phyloP scores from a whole-genome alignment of 2,113 vertebrate species.

The Pipra filicauda region DNA sequence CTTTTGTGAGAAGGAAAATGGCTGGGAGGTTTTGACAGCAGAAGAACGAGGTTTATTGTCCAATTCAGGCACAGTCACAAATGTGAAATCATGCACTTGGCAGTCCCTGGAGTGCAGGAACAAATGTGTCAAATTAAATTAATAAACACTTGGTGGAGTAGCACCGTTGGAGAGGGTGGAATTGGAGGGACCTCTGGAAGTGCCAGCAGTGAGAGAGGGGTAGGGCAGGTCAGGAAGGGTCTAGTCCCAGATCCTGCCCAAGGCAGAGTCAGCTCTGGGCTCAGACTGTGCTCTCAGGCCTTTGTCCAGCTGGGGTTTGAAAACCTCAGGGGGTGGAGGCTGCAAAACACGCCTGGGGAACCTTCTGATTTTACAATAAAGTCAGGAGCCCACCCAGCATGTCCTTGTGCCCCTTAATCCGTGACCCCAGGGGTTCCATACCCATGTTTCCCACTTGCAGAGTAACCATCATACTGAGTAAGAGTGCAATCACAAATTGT shows the following conservation, averaged over 20 bases:
- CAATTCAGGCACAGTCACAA: neutral
- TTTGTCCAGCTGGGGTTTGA: neutral
- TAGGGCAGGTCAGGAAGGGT: neutral
- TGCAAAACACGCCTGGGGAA: neutral
- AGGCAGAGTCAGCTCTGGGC: neutral
- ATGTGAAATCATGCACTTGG: neutral
- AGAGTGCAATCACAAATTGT: neutral
- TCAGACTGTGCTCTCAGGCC: neutral
- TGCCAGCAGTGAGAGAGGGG: neutral
- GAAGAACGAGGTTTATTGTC: neutral
- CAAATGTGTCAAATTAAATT: neutral
- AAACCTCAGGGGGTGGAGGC: neutral
- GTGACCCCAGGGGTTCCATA: neutral
- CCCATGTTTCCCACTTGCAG: neutral
- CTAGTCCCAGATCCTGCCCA: neutral
- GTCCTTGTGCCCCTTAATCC: neutral
- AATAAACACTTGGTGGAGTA: neutral
- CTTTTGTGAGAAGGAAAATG: neutral
- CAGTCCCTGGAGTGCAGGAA: neutral
- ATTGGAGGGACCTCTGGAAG: neutral
- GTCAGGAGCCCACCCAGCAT: neutral
- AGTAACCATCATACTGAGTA: neutral
- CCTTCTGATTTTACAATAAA: neutral
- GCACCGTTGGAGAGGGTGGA: accelerated
- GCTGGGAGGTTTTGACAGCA: neutral